Conservation (phyloP, 2,113 vertebrate genomes). For the Erythrocercus mccallii region DNA sequence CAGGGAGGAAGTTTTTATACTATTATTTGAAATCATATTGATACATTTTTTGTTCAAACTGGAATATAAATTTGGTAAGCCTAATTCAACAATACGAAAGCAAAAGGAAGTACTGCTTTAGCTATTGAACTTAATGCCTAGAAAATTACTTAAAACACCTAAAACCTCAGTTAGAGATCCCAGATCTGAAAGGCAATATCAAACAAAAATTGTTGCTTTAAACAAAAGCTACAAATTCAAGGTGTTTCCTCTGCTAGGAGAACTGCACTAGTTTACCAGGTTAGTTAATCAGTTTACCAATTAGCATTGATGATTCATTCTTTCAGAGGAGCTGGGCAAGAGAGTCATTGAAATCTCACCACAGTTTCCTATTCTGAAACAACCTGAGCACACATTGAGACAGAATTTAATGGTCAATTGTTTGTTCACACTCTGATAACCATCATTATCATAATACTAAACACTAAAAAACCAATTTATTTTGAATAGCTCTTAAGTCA, state of each 20-base stretch:
- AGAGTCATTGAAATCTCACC: not conserved
- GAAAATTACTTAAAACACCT: not conserved
- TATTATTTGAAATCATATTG: not conserved
- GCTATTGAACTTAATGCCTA: not conserved
- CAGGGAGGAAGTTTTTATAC: not conserved
- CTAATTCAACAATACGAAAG: not conserved
- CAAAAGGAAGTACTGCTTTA: not conserved
- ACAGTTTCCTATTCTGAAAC: not conserved
- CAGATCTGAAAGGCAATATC: not conserved
- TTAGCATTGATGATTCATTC: not conserved
- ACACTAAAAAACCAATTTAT: not conserved
- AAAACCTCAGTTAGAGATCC: not conserved
- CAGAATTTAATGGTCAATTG: not conserved
- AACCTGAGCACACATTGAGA: not conserved
- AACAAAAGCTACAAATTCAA: not conserved
- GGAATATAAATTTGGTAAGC: not conserved
- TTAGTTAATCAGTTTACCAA: not conserved
- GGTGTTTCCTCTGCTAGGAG: not conserved
- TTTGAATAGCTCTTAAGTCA: not conserved
- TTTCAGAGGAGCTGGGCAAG: not conserved
- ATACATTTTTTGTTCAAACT: not conserved
- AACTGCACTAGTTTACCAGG: not conserved
- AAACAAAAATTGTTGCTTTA: not conserved
- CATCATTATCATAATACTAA: not conserved
- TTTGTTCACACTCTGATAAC: not conserved